Base-by-base conservation (phyloP, 2,888 invertebrate species). In the Parnassius mnemosyne region DNA sequence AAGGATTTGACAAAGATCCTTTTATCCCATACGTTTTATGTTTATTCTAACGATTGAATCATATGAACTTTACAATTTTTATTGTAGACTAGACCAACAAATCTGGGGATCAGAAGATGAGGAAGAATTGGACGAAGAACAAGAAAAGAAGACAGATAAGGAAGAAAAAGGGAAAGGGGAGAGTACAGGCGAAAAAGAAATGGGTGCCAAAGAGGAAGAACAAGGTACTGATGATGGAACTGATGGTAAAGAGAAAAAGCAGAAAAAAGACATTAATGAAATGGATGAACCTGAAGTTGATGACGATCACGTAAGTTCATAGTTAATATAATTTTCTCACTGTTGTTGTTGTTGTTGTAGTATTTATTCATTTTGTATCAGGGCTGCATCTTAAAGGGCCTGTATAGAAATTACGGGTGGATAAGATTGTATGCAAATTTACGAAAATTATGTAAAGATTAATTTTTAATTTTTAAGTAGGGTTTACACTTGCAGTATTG, bases 21-120 rank as follows among this genome's bases (percentile, higher is more conserved):
- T 55, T 11, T 41, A 16, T 16, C 16, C 16, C 16, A 16, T 16
- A 1, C 16, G n/a, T n/a, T 20, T 20, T 20, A 20, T 2, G 20
- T 20, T 20, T 2, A 20, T 20, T 20, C 20, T 20, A 20, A 20
- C 3, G 2, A 20, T 20, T 20, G 20, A 20, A 20, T 20, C 20
- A 2, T 20, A 20, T 20, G 20, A 20, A 20, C 20, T 20, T 20
- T 20, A 20, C 20, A 20, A 20, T 2, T 20, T 20, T 20, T 20
- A 20, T 20, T 20, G 20, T 53, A 92, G 92, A 68, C 78, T 96
- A 16, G 96, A 96, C 73, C 94, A 96, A 78, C 94, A 96, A 89
- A 95, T 96, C 72, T 96, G 96, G 96, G 95, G 95, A 5, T 96
- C 96, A 5, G 97, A 98, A 75, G 95, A 96, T 50, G 96, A 96